Base-by-base conservation (phyloP, 1,140 invertebrate genomes). In the Anoplolepis gracilipes region DNA sequence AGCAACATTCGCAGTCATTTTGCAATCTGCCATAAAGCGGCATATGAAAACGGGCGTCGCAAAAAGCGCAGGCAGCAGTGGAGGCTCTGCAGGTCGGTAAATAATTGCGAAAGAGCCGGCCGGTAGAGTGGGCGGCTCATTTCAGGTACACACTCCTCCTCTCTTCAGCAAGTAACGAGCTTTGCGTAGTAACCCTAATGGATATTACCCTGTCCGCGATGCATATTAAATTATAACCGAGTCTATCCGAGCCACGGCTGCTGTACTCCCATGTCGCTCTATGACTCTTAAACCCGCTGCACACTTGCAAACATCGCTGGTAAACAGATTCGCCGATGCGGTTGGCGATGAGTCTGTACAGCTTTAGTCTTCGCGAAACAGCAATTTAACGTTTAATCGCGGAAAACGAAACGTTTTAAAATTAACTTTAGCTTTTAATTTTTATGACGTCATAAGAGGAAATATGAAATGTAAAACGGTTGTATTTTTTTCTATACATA, bases 161-260 rank as follows among this genome's bases (percentile, higher is more conserved):
- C 59, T 70, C 53, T 57, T 85, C 42, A 78, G 8, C 65, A n/a
- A 55, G 39, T 84, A 90, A 84, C 72, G 78, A 88, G 57, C 76
- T 72, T 84, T 70, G 79, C 55, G 64, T 73, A 87, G 84, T 90
- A 85, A 86, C 82, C 55, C 81, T 85, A 81, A 90, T 86, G 88
- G 81, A 86, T 88, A 90, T 87, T 85, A 86, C 46, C 79, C 49
- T 53, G 61, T 72, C 82, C 65, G 61, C 87, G 86, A 90, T 72
- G 73, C 61, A 79, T 59, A 84, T 88, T 69, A 87, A 85, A 67
- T 77, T 85, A 79, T 65, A 85, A 72, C n/a, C 30, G 33, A 77
- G 57, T 77, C 72, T 84, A 77, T 75, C 72, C 33, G 67, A 30
- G 36, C 30, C n/a, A 30, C 16, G 22, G 28, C 10, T 19, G 8